A percentile compares a stretch with the other conserved stretches of the same genome.
Conservation (phyloP, 2,797 vertebrate species). For the Channa striata region DNA sequence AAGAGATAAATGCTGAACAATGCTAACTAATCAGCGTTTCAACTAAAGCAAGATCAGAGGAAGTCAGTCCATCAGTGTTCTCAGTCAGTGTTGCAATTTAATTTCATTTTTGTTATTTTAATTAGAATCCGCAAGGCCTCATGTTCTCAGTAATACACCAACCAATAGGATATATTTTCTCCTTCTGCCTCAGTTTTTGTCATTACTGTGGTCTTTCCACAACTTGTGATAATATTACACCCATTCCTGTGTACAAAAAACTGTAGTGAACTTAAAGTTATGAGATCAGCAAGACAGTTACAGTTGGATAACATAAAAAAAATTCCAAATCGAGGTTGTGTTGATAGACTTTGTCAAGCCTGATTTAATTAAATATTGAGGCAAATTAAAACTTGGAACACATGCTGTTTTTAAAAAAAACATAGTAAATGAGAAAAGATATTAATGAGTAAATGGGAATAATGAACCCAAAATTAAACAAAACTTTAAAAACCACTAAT, state of each 20-base stretch:
- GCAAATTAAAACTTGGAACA: neutral
- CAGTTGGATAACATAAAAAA: too few species aligned
- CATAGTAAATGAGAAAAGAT: too few species aligned
- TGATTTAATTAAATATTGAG: slow-evolving; percentile 8
- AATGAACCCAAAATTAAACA: neutral
- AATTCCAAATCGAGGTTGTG: neutral
- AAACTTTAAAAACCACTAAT: too few species aligned
- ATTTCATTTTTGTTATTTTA: slow-evolving; percentile 8
- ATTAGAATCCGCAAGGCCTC: too few species aligned
- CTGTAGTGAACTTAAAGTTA: neutral
- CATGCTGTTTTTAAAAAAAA: too few species aligned
- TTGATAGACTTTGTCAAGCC: neutral
- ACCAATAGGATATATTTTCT: too few species aligned
- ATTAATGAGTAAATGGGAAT: neutral
- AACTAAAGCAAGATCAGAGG: neutral
- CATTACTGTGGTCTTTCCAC: too few species aligned
- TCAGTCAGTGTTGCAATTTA: slow-evolving; percentile 1
- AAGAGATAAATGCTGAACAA: neutral
- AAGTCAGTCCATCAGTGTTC: neutral
- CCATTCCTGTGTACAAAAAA: neutral
- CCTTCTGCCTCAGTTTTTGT: too few species aligned
- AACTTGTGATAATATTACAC: neutral
- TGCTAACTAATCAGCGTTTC: slow-evolving; percentile 20
- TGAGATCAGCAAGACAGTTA: neutral
- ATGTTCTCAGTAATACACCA: too few species aligned